These are phyloP conservation scores for Corythoichthys intestinalis DNA, from an alignment of 2,113 vertebrate species.

Conservation along the genomic window DNA sequence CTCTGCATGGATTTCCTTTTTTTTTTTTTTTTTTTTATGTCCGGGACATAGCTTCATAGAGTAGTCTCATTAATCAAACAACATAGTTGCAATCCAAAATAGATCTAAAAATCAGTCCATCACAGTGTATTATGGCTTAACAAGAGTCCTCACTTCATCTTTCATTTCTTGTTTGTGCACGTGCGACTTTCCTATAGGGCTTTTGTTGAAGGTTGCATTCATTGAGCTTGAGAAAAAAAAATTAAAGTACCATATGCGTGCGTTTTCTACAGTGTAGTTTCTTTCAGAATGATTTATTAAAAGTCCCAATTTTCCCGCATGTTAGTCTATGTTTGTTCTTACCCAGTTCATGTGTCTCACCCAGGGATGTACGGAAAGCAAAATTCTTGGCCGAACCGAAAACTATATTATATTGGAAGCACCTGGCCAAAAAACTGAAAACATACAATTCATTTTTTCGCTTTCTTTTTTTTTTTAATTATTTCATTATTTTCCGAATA, in stretches of 20 bases:
- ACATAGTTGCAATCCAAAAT: slow-evolving; percentile 36
- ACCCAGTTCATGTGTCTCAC: too few species aligned
- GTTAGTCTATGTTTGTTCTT: too few species aligned
- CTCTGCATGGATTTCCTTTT: slow-evolving; percentile 24
- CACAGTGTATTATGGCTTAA: slow-evolving; percentile 18
- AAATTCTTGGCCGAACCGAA: too few species aligned
- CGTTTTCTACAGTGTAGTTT: not conserved
- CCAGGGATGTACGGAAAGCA: too few species aligned
- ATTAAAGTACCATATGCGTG: not conserved
- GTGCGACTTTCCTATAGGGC: not conserved
- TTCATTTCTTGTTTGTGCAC: not conserved
- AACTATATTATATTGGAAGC: too few species aligned
- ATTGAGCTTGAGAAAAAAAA: not conserved
- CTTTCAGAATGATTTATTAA: not conserved
- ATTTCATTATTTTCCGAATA: too few species aligned
- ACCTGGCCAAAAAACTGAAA: too few species aligned
- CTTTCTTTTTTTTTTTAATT: too few species aligned
- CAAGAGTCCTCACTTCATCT: not conserved
- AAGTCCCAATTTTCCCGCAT: too few species aligned
- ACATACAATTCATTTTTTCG: too few species aligned
- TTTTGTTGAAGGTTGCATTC: not conserved
- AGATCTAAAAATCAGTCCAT: slow-evolving; percentile 31
- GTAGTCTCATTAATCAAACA: slow-evolving; percentile 35
- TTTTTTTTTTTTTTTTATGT: slow-evolving; percentile 13
- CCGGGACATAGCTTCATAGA: slow-evolving; percentile 28